Evolutionary conservation across 1,140 invertebrate genomes (phyloP), one percentile per base, ranked within the genome.

Genomic region (Drosophila miranda): DNA sequence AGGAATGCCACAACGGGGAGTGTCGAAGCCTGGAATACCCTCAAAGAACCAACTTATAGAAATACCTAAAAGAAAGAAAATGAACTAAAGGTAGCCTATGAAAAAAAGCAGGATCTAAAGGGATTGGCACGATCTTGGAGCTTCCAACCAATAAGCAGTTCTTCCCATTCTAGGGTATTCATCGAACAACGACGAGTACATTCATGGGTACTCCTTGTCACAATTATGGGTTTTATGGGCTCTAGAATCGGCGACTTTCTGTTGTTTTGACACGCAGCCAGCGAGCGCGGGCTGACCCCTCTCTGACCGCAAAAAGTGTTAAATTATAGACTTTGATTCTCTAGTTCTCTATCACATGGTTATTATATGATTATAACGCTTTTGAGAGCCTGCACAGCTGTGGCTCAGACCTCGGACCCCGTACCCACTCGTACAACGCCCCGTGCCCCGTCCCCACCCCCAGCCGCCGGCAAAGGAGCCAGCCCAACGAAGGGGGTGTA

Each of bases 181-280:
- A 3, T 5, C 23, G 5, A 4, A 5, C 8, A 30, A 2, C 8
- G 19, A 9, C 30, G 30, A 30, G 8, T 30, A 30, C 30, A 30
- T 30, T 30, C 30, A 0, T 9, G 3, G 30, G 30, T 30, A 30
- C 11, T 38, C 3, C 11, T 11, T 38, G 34, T 34, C 41, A 53
- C 48, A 46, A 55, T 57, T 55, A 57, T 48, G 38, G 41, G 19
- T 51, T 38, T 46, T 43, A 41, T 34, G 21, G 43, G 7, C 63
- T 38, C 34, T 38, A 13, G 34, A 13, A 53, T 49, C 66, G 42
- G 38, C 66, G 79, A 78, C 72, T 83, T 83, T 79, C 56, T 81
- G 78, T 75, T 89, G 81, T 89, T 89, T 84, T 89, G 86, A 89
- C 86, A 89, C 86, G 86, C 86, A 89, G 86, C 75, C 77, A 89